Evolutionary conservation across 1,140 invertebrate species (phyloP), one percentile per base, ranked within the genome.

Genomic region (Pseudomyrmex pallidus): DNA sequence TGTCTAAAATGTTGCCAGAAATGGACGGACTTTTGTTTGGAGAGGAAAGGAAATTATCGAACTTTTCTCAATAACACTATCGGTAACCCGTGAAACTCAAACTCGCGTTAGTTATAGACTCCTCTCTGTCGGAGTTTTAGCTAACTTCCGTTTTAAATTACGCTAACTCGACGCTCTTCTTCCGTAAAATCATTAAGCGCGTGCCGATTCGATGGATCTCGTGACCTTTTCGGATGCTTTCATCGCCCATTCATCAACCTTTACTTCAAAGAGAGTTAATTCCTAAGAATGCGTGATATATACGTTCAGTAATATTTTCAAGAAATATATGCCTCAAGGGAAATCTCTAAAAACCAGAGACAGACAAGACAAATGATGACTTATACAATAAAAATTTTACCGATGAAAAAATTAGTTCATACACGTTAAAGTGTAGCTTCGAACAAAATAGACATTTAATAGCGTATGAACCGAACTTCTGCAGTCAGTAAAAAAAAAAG

Each of bases 141-240:
- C 61, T 15, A 77, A 67, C 74, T 77, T 46, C 25, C 50, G 62
- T 77, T 77, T 77, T 77, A 77, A 77, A 77, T 77, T 77, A 77
- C 62, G 25, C 46, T 13, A 66, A 54, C 48, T 64, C 73, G 17
- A 35, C 61, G 25, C 48, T 54, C 74, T 67, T 44, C 17, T 15
- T 64, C 13, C 56, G 20, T 66, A 67, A 67, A 77, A 77, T 77
- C 74, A 67, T 67, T 77, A 77, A 77, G 62, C 44, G 62, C 46
- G 46, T 64, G 17, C 12, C 5, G 44, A 13, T 56, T 46, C 67
- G 44, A 17, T 44, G 62, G 48, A 54, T 54, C 25, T 54, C 48
- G 63, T 20, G 22, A 66, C n/a, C 44, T 46, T 77, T 66, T 76
- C 61, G 22, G n/a, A 52, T 54, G 48, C n/a, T 54, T 25, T 20